Base-by-base conservation (phyloP, 2,113 vertebrate species). In the Leucopternis melanops region DNA sequence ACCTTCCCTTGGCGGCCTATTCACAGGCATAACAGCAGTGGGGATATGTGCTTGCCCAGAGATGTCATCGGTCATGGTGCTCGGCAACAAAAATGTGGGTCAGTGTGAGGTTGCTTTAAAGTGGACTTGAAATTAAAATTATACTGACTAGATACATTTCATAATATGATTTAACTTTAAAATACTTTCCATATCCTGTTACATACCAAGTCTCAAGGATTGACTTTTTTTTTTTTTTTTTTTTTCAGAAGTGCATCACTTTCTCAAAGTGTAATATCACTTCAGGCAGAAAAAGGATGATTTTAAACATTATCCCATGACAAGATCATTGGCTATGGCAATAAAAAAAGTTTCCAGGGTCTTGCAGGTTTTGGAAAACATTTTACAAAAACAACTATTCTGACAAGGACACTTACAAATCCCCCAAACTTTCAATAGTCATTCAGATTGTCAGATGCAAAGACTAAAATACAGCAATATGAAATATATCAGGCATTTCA, bases 161-260 rank as follows among this genome's bases (percentile, higher is more conserved):
- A 18, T 89, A 93, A 92, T 50, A 75, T 36, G 59, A 88, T 95
- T 92, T 92, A 82, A 42, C 29, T 88, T 57, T 54, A 63, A 92
- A 62, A 16, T 87, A 2, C 67, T 50, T 84, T 88, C 32, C 9
- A 21, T 72, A 73, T 80, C 57, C 57, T 87, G 18, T 82, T 79
- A 69, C 13, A 38, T 10, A 49, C 21, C 10, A 26, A 17, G 44
- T 61, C 47, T 54, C 32, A 72, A 63, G 71, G 36, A 72, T 2
- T 81, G 52, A 57, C 13, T 69, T 34, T 47, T 21, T 49, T 49
- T 38, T 49, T 49, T 38, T n/a, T n/a, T 45, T 29, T 17, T 21
- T 14, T 0, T 19, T 45, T 3, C 21, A 1, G 0, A 86, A 86
- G 4, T 58, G 1, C 27, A 62, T 61, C 26, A 5, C 29, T 87